Evolutionary conservation across 2,113 vertebrate genomes (phyloP).

Genomic region (Pterocles gutturalis): DNA sequence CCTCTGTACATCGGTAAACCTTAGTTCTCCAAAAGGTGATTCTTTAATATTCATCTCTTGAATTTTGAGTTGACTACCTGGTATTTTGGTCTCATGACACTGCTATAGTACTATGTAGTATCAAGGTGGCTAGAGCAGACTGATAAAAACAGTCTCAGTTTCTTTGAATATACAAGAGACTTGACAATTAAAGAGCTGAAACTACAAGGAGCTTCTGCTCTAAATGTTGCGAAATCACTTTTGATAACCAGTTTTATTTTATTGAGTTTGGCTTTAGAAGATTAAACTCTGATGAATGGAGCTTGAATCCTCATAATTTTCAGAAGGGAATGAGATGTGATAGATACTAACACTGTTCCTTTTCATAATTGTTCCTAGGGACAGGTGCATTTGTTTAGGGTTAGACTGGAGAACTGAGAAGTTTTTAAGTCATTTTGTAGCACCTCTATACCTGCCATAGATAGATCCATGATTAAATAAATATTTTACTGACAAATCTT

Average conservation of each 20-base stretch:
- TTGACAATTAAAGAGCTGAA: neutral
- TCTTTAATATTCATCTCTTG: neutral
- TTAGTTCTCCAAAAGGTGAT: neutral
- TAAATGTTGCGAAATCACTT: neutral
- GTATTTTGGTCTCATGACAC: neutral
- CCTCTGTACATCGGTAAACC: neutral
- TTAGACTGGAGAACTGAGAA: neutral
- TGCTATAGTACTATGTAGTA: neutral
- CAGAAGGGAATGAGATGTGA: neutral
- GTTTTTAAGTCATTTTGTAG: neutral
- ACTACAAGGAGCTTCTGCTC: neutral
- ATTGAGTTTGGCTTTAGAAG: neutral
- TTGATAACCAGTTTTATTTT: neutral
- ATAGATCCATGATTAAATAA: neutral
- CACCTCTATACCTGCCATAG: neutral
- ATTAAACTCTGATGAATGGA: neutral
- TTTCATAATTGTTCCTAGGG: neutral
- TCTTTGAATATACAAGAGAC: neutral
- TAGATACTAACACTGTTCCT: neutral
- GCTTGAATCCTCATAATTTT: neutral
- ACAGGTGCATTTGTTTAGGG: neutral
- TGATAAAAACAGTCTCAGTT: neutral
- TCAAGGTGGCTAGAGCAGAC: neutral
- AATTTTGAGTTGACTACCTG: neutral
- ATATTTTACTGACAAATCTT: neutral